Percentiles rank a stretch among this genome's conserved stretches.
Evolutionary conservation across 2,797 vertebrate species (phyloP).

Genomic region (Allenopithecus nigroviridis): DNA sequence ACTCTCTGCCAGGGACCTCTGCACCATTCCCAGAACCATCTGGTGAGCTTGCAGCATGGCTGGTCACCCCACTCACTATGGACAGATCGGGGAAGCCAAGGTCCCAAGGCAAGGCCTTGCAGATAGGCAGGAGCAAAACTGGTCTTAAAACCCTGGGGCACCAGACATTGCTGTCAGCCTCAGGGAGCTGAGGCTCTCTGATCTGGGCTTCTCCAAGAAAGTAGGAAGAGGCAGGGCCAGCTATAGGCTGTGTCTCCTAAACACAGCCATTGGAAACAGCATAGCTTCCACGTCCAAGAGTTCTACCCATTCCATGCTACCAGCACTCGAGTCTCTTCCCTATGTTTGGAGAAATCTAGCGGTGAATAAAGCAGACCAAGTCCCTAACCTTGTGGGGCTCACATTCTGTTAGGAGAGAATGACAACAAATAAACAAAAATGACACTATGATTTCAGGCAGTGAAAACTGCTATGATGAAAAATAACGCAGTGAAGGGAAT

Average conservation of each 20-base stretch:
- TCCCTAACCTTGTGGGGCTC: neutral
- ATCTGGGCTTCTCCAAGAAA: neutral
- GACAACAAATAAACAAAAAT: neutral
- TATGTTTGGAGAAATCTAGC: neutral
- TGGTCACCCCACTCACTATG: neutral
- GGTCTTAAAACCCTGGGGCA: neutral
- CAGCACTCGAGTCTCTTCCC: neutral
- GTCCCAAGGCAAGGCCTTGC: neutral
- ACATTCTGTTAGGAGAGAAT: neutral
- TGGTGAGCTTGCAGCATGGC: neutral
- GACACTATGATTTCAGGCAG: neutral
- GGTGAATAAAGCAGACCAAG: neutral
- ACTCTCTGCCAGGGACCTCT: slow-evolving; percentile 24
- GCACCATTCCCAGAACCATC: slow-evolving; percentile 21
- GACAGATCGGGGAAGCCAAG: neutral
- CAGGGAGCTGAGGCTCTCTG: neutral
- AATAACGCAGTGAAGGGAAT: neutral
- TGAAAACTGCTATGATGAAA: neutral
- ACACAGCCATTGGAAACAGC: neutral
- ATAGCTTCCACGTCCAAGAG: neutral
- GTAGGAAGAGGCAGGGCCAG: neutral
- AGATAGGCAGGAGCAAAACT: neutral
- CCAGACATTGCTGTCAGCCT: neutral
- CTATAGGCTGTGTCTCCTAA: neutral
- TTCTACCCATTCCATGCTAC: neutral